Base-by-base conservation (phyloP, 2,797 vertebrate species). In the Antennarius maculatus region DNA sequence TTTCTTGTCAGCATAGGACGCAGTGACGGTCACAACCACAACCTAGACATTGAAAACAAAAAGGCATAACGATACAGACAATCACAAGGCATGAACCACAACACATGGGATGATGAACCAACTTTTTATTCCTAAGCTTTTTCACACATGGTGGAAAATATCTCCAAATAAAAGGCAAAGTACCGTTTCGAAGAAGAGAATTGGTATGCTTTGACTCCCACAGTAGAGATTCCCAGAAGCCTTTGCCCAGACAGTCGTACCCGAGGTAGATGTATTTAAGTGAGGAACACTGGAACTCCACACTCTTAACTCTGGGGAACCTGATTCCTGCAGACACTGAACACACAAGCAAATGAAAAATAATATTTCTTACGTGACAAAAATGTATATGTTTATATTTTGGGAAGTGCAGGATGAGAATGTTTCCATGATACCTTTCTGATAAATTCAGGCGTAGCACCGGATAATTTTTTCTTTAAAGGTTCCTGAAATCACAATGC, bases 1-100 rank as follows among this genome's bases (percentile, higher is more conserved):
- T 51, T 92, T 95, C 85, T 95, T 96, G 45, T 95, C 83, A 1
- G 50, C 83, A 9, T 95, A 97, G 39, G 91, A 92, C 23, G 92
- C 90, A 37, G 80, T 88, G 67, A 95, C n/a, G 0, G 88, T 77
- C 1, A 93, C 74, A 0, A 15, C 69, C 58, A 93, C 65, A 16
- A 91, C 88, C 96, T 96, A 29, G 16, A 74, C 14, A 63, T 4
- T 2, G 43, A 29, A 53, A 64, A 80, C 11, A 76, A 50, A 77
- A 16, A 64, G 7, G 79, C 16, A 68, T 53, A 1, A 66, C 6
- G 10, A 42, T 42, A 4, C 5, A 42, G 12, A 41, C 39, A 41
- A 41, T 8, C 23, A 23, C 23, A 2, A 5, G 31, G 31, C 7
- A 1, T 2, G 31, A 34, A 34, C 31, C 31, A 34, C 31, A 34